phyloP scores from a whole-genome alignment of 2,113 vertebrate species.

The Condylura cristata region DNA sequence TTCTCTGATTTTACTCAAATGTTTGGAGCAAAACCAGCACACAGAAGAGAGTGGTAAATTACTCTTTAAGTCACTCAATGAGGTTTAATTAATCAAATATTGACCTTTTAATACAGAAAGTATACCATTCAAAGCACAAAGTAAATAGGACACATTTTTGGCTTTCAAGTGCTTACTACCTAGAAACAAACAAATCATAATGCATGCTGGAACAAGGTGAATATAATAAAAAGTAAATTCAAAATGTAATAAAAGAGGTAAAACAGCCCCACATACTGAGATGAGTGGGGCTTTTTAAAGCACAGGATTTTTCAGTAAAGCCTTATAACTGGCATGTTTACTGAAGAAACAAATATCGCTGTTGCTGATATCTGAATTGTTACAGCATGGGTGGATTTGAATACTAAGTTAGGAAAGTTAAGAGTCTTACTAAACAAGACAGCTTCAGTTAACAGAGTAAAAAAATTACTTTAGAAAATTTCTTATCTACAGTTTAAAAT shows the following conservation, averaged over 20 bases:
- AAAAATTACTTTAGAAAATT: neutral
- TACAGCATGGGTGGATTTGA: neutral
- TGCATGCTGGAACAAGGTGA: neutral
- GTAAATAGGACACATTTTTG: neutral
- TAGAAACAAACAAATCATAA: neutral
- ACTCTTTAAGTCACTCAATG: neutral
- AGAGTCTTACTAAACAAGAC: neutral
- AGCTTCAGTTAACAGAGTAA: neutral
- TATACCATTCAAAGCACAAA: neutral
- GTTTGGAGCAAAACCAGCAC: neutral
- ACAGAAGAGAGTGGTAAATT: neutral
- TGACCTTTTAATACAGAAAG: neutral
- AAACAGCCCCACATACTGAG: neutral
- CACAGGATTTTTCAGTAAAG: neutral
- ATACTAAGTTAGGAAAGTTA: neutral
- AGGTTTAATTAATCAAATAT: neutral
- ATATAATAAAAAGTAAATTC: neutral
- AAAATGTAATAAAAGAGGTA: neutral
- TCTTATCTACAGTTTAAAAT: neutral
- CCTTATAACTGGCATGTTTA: neutral
- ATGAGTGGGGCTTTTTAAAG: neutral
- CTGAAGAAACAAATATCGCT: neutral
- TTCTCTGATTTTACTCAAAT: neutral
- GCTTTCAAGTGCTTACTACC: neutral
- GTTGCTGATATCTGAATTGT: neutral